Conservation (phyloP, 2,888 invertebrate genomes). For the Ctena decussata region DNA sequence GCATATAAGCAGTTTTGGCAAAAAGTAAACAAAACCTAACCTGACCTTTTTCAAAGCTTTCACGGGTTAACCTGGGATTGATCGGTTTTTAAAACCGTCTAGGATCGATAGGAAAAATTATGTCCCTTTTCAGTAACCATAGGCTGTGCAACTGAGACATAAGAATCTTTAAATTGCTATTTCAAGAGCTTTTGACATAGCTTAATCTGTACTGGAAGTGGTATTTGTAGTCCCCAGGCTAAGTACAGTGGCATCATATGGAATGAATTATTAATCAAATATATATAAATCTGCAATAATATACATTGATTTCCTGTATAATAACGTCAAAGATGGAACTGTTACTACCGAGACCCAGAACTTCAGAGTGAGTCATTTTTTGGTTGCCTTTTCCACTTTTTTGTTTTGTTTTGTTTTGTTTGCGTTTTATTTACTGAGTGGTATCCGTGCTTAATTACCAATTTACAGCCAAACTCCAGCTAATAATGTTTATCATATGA, state of each 20-base stretch:
- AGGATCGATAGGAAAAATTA: background rate
- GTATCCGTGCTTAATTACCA: too few species aligned
- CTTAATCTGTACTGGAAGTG: too few species aligned
- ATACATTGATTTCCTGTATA: background rate
- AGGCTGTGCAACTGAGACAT: background rate
- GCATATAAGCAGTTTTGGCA: conserved; percentile 6
- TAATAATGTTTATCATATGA: too few species aligned
- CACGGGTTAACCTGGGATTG: background rate
- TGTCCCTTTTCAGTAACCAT: background rate
- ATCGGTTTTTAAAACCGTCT: background rate
- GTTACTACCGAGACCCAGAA: background rate
- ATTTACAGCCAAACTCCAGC: too few species aligned
- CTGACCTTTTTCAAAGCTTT: conserved; percentile 11
- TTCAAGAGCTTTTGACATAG: too few species aligned
- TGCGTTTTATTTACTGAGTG: too few species aligned
- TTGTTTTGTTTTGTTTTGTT: too few species aligned
- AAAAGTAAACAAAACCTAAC: conserved; percentile 8
- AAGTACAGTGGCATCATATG: too few species aligned
- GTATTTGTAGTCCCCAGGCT: too few species aligned
- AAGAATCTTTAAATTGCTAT: background rate
- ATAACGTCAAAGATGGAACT: background rate
- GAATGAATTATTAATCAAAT: background rate
- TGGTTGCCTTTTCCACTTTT: background rate
- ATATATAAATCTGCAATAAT: background rate
- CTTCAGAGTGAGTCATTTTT: background rate